A percentile compares a stretch with the other conserved stretches of the same genome.
phyloP scores from a whole-genome alignment of 1,140 invertebrate genomes.

The Magallana gigas region DNA sequence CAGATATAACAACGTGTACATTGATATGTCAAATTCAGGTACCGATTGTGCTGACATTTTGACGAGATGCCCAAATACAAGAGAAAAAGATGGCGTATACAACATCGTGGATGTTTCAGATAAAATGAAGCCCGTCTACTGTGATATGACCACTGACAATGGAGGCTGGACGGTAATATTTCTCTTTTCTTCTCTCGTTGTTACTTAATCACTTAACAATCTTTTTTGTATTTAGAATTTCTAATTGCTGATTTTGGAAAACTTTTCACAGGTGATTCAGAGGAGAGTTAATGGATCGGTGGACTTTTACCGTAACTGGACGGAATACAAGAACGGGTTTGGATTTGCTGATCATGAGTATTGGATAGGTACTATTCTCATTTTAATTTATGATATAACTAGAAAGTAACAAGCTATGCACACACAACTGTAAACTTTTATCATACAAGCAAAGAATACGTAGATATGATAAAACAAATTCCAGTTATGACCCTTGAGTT shows the following conservation, averaged over 20 bases:
- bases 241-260: not conserved
- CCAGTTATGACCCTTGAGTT: too few species aligned
- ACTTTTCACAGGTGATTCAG: not conserved
- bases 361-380: not conserved
- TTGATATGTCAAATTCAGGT: not conserved
- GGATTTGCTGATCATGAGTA: not conserved
- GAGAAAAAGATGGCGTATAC: not conserved
- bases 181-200: not conserved
- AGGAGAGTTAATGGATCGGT: not conserved
- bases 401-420: too few species aligned
- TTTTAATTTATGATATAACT: too few species aligned
- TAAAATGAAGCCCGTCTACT: not conserved
- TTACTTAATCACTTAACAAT: not conserved
- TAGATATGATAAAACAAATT: too few species aligned
- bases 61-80: not conserved
- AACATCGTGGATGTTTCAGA: not conserved
- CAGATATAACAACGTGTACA: too few species aligned
- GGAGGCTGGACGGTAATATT: slow-evolving; percentile 3
- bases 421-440: too few species aligned
- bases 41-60: not conserved
- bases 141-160: not conserved
- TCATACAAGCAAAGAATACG: too few species aligned
- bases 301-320: slow-evolving; percentile 3
- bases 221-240: too few species aligned
- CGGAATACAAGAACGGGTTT: not conserved